These are phyloP conservation scores for Diadophis punctatus DNA, from an alignment of 2,113 vertebrate species.

Conservation along the genomic window DNA sequence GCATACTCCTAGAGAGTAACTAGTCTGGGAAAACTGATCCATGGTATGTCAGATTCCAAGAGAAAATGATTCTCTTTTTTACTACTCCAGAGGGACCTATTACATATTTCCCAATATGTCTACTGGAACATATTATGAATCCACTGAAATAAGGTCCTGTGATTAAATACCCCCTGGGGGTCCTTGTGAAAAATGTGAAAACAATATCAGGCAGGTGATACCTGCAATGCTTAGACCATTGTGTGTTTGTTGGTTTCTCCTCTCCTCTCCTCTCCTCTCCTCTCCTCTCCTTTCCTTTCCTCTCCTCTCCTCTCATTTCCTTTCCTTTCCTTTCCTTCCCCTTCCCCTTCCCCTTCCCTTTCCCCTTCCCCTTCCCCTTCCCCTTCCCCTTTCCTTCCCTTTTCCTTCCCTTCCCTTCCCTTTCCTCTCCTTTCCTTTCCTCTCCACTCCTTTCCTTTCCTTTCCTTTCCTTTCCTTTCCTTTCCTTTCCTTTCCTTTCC, in stretches of 20 bases:
- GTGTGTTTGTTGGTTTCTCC: not conserved
- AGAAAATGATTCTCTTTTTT: not conserved
- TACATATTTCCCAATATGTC: not conserved
- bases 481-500: not conserved
- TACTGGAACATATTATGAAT: not conserved
- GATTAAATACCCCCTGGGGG: constrained; percentile 51
- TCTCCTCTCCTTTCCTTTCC: too few relatives aligned
- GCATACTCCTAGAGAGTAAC: not conserved
- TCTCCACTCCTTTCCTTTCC: not conserved
- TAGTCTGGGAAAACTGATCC: not conserved
- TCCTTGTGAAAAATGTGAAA: constrained; percentile 32
- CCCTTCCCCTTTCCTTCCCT: accelerated
- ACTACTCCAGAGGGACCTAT: not conserved
- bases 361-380: too few relatives aligned
- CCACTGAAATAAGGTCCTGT: constrained; percentile 52
- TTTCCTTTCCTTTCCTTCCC: not conserved
- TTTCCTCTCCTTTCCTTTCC: not conserved
- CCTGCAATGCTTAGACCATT: not conserved
- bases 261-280: not conserved
- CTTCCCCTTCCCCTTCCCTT: not conserved
- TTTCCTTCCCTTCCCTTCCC: accelerated
- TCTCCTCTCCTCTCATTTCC: not conserved
- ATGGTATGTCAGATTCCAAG: not conserved
- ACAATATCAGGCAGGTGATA: not conserved
- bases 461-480: not conserved